Conservation (phyloP, 2,888 invertebrate species). For the Sinopyrophorus schimmeli region DNA sequence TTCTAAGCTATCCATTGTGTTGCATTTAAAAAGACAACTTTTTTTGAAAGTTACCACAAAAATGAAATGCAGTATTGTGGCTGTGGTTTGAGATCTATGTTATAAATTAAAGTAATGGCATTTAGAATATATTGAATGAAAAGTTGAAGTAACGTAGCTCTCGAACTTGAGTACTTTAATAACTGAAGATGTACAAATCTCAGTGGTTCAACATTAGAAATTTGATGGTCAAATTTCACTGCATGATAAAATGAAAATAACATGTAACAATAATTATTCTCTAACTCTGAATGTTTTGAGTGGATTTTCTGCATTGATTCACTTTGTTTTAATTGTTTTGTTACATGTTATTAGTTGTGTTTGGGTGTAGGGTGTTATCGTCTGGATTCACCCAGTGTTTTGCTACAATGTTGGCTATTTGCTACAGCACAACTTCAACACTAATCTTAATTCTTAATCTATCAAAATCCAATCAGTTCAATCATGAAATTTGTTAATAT, state of each 20-base stretch:
- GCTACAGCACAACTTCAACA: slow-evolving; percentile 56
- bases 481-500: too few relatives aligned
- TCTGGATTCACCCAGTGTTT: slow-evolving; percentile 55
- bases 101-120: too few relatives aligned
- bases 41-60: background rate
- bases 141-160: slow-evolving; percentile 16
- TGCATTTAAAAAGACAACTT: too few relatives aligned
- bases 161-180: slow-evolving; percentile 24
- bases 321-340: slow-evolving; percentile 21
- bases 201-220: slow-evolving; percentile 55
- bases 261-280: slow-evolving; percentile 49
- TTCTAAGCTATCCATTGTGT: too few relatives aligned
- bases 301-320: background rate
- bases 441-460: slow-evolving; percentile 46
- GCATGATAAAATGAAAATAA: slow-evolving; percentile 50
- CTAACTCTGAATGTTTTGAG: too few relatives aligned
- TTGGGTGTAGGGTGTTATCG: slow-evolving; percentile 55
- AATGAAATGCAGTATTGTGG: slow-evolving; percentile 47
- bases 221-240: slow-evolving; percentile 54
- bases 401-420: slow-evolving; percentile 56
- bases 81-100: slow-evolving; percentile 29
- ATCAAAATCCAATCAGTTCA: slow-evolving; percentile 39
- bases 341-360: slow-evolving; percentile 54
- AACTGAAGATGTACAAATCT: slow-evolving; percentile 50
- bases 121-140: too few relatives aligned